Percentiles rank a stretch among this genome's conserved stretches.
Evolutionary conservation across 2,888 invertebrate genomes (phyloP).

Genomic region (Schizotus pectinicornis): DNA sequence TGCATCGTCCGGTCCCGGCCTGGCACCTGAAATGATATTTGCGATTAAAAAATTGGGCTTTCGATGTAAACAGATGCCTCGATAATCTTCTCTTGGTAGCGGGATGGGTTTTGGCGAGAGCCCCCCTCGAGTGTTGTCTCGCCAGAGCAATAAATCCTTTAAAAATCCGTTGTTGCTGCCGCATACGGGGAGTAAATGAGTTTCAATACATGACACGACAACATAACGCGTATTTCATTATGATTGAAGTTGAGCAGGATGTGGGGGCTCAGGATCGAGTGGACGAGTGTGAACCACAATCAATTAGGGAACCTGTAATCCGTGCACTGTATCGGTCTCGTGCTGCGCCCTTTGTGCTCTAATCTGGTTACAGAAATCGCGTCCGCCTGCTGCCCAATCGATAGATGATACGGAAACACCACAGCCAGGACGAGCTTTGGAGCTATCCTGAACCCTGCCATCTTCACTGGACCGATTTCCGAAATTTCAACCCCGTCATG

Average conservation of each 20-base stretch:
- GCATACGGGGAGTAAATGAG: conserved; percentile 26
- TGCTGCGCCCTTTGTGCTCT: conserved; percentile 48
- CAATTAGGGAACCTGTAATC: conserved; percentile 39
- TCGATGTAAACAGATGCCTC: neutral
- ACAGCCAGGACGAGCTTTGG: neutral
- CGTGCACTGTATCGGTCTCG: conserved; percentile 30
- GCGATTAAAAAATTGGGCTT: too few relatives aligned
- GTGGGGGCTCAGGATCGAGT: conserved; percentile 13
- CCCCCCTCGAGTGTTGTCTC: conserved; percentile 2
- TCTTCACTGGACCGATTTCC: neutral
- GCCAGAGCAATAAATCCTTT: conserved; percentile 15
- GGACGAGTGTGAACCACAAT: conserved; percentile 37
- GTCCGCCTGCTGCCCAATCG: conserved; percentile 38
- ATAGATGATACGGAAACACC: conserved; percentile 18
- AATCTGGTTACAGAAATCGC: conserved; percentile 54
- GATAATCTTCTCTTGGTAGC: too few relatives aligned
- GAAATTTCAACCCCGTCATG: neutral
- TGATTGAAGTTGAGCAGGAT: conserved; percentile 30
- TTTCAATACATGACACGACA: conserved; percentile 29
- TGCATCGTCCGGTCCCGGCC: conserved; percentile 96
- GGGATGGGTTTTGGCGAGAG: neutral
- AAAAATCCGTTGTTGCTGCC: conserved; percentile 15
- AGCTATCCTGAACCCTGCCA: neutral
- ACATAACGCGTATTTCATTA: conserved; percentile 35
- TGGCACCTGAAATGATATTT: conserved; percentile 90